Conservation (phyloP, 2,888 invertebrate genomes). For the Harpalus rubripes region DNA sequence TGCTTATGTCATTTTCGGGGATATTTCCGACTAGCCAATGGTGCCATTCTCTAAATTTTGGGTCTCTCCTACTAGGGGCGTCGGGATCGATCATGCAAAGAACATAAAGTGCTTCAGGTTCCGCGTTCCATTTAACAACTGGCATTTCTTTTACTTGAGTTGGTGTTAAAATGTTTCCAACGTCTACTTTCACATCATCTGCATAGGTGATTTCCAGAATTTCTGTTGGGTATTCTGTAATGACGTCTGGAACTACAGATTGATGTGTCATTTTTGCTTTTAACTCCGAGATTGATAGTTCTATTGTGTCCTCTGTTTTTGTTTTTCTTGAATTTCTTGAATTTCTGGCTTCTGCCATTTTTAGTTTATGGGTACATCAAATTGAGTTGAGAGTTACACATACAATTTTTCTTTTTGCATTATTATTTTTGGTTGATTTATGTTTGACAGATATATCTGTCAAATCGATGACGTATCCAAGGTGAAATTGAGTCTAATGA, state of each 20-base stretch:
- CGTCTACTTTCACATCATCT: neutral
- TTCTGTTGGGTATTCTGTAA: neutral
- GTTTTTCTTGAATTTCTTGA: too few species aligned
- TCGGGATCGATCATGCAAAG: slow-evolving; percentile 85
- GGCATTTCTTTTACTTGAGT: slow-evolving; percentile 73
- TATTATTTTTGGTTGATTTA: too few species aligned
- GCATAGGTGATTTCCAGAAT: neutral
- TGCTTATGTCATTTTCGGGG: slow-evolving; percentile 78
- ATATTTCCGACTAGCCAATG: slow-evolving; percentile 90
- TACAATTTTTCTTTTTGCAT: too few species aligned
- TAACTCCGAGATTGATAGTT: neutral
- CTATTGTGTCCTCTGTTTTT: neutral
- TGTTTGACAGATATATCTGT: too few species aligned
- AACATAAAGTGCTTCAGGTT: slow-evolving; percentile 72
- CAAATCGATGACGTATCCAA: too few species aligned
- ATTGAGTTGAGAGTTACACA: too few species aligned
- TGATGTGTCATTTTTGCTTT: neutral
- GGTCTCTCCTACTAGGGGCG: slow-evolving; percentile 85
- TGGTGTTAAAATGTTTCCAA: slow-evolving; percentile 69
- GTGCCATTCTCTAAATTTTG: slow-evolving; percentile 86
- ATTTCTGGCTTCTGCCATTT: too few species aligned
- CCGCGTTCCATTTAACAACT: slow-evolving; percentile 72
- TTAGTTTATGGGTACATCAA: too few species aligned
- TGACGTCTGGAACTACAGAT: neutral
- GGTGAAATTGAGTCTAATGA: too few species aligned